Base-by-base conservation (phyloP, 1,140 invertebrate genomes). In the Drosophila nebulosa region DNA sequence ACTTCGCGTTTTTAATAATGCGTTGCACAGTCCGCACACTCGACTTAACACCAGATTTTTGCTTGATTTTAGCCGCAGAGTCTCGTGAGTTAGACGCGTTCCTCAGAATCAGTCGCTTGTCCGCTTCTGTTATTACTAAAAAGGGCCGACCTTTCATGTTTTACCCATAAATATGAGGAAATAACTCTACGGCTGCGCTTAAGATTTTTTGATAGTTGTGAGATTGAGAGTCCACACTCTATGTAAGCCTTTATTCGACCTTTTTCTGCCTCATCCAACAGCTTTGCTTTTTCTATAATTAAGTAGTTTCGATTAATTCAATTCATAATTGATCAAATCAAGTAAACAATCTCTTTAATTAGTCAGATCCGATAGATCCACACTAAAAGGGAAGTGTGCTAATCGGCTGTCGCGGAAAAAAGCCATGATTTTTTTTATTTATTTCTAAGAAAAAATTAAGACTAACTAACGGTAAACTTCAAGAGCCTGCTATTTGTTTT, bases 131-230 rank as follows among this genome's bases (percentile, higher is more conserved):
- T n/a, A n/a, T 35, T 35, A 35, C 32, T 1, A 3, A 35, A 35
- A 9, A 35, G 32, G 12, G 32, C 32, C 12, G 52, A 16, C 14
- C 21, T 27, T 27, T 27, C 26, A 42, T 42, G 16, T 42, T 42
- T 42, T 42, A 16, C n/a, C 16, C 39, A 42, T 42, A 42, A 42
- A 16, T 16, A 16, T 42, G 16, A 36, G 35, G 10, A 36, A 36
- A 36, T 36, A 36, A 36, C 55, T 56, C 36, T 56, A 36, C 30
- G 53, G 53, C 53, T 56, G 16, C 53, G 53, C 7, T 39, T 57
- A 35, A 57, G 36, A 35, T 57, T 57, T 57, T 18, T 56, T 18
- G 27, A 56, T 56, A 56, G n/a, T 56, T 26, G 22, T 26, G 10
- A 24, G 50, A 16, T 56, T 26, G 22, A 53, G 10, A 24, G 50